Conservation (phyloP, 2,888 invertebrate genomes). For the Clostera curtula region DNA sequence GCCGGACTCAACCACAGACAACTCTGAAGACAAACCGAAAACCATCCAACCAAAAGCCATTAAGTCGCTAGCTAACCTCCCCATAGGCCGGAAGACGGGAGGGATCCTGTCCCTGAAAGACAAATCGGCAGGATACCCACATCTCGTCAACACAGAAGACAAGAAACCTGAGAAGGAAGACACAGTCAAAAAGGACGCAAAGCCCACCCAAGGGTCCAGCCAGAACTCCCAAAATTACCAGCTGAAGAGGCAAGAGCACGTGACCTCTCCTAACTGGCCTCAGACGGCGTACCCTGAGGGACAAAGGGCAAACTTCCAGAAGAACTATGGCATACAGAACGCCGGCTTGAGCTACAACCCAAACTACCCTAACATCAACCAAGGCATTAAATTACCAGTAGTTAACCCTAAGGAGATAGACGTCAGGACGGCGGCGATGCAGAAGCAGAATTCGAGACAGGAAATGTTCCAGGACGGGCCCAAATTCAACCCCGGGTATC, state of each 20-base stretch:
- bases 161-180: constrained; percentile 53
- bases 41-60: constrained; percentile 55
- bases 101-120: constrained; percentile 71
- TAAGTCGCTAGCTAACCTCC: constrained; percentile 58
- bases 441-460: constrained; percentile 59
- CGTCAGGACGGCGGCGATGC: constrained; percentile 62
- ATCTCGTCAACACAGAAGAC: constrained; percentile 59
- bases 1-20: constrained; percentile 45
- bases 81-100: constrained; percentile 62
- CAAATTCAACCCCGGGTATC: constrained; percentile 55
- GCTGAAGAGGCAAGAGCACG: constrained; percentile 35
- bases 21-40: constrained; percentile 43
- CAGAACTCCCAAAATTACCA: constrained; percentile 36
- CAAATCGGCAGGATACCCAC: constrained; percentile 69
- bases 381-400: constrained; percentile 56
- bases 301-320: constrained; percentile 44
- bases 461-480: constrained; percentile 53
- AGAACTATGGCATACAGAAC: constrained; percentile 52
- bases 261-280: constrained; percentile 31
- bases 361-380: constrained; percentile 30
- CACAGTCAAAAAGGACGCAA: constrained; percentile 47
- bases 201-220: constrained; percentile 32
- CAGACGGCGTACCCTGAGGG: constrained; percentile 29
- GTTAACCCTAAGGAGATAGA: constrained; percentile 72
- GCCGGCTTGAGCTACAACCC: constrained; percentile 45